Percentiles rank a stretch among this genome's conserved stretches.
phyloP scores from a whole-genome alignment of 2,888 invertebrate species.

The Drosophila silvestris region DNA sequence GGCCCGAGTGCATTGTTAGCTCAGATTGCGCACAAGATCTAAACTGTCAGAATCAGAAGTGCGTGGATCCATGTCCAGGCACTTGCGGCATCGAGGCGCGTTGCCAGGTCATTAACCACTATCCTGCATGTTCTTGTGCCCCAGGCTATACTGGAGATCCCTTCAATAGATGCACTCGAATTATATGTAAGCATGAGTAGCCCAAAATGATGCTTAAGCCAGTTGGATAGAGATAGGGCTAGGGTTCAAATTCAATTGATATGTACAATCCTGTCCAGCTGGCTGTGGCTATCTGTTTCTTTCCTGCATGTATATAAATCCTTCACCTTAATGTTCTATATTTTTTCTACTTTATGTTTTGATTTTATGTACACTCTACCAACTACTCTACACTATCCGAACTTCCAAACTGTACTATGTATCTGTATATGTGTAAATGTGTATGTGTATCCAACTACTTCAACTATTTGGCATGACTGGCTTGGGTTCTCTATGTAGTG shows the following conservation, averaged over 20 bases:
- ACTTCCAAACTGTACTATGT: conserved; percentile 62
- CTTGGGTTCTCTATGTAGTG: conserved; percentile 80
- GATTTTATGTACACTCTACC: conserved; percentile 68
- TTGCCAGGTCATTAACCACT: conserved; percentile 94
- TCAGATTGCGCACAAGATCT: conserved; percentile 92
- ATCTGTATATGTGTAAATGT: conserved; percentile 66
- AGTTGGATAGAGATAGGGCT: conserved; percentile 40
- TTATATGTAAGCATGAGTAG: conserved; percentile 87
- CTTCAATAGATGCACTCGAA: conserved; percentile 89
- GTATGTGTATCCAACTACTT: conserved; percentile 58
- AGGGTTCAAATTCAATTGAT: neutral
- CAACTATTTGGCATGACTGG: conserved; percentile 54
- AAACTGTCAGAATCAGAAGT: conserved; percentile 93
- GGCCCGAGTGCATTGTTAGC: conserved; percentile 93
- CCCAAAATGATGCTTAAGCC: conserved; percentile 13
- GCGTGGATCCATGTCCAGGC: conserved; percentile 92
- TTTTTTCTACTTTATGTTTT: conserved; percentile 65
- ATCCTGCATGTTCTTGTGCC: conserved; percentile 94
- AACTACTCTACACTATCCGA: conserved; percentile 67
- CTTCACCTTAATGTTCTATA: conserved; percentile 63
- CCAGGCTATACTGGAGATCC: conserved; percentile 93
- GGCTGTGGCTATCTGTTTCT: conserved; percentile 32
- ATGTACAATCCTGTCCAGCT: conserved; percentile 49
- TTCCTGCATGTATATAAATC: conserved; percentile 76
- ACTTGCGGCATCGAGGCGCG: conserved; percentile 93